Evolutionary conservation across 2,797 vertebrate genomes (phyloP).

Genomic region (Apodemus agrarius): DNA sequence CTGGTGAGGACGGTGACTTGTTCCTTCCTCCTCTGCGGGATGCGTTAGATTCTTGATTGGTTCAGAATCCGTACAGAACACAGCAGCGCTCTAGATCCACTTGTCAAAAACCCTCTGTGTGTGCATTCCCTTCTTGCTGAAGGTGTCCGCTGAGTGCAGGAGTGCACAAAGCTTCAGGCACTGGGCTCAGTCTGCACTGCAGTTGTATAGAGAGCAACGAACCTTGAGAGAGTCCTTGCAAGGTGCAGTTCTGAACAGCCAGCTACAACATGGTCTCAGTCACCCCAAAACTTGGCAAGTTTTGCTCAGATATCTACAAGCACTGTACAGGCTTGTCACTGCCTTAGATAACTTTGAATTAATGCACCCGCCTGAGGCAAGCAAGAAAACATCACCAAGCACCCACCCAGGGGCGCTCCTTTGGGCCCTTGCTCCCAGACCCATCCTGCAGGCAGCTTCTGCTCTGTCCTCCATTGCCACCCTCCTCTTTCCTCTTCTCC

Average conservation of each 20-base stretch:
- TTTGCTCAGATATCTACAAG: rapidly evolving
- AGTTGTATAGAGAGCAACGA: background rate
- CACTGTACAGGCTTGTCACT: too few species aligned
- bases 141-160: background rate
- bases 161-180: background rate
- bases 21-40: background rate
- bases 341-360: background rate
- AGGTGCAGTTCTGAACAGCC: background rate
- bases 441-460: background rate
- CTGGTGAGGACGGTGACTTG: too few species aligned
- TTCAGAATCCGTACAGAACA: background rate
- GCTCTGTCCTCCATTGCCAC: background rate
- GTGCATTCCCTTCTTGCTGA: background rate
- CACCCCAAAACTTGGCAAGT: background rate
- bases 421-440: background rate
- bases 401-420: too few species aligned
- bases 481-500: background rate
- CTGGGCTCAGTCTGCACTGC: background rate
- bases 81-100: background rate
- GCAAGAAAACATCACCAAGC: background rate
- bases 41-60: background rate
- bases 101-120: background rate
- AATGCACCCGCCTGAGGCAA: background rate
- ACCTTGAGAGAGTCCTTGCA: background rate
- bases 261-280: background rate